A percentile compares a stretch with the other conserved stretches of the same genome.
These are phyloP conservation scores for Cichladusa arquata DNA, from an alignment of 2,113 vertebrate genomes.

Conservation along the genomic window DNA sequence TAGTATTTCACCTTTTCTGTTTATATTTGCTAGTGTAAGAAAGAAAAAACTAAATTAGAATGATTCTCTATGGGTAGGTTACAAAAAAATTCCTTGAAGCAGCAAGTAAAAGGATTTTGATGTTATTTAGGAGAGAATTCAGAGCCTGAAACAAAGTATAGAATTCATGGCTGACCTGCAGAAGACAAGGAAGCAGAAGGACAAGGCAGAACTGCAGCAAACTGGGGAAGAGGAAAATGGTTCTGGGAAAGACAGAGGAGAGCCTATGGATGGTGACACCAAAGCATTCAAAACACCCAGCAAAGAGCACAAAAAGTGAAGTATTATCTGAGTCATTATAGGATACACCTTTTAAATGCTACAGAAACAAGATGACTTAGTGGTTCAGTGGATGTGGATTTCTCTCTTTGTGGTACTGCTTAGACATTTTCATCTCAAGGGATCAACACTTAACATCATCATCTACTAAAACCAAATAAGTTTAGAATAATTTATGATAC, in stretches of 20 bases:
- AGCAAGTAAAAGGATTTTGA: background rate
- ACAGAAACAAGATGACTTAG: background rate
- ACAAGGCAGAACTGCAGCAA: conserved; percentile 73
- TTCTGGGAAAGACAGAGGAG: conserved; percentile 71
- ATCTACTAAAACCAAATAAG: background rate
- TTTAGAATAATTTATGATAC: background rate
- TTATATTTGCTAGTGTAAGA: background rate
- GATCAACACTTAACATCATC: background rate
- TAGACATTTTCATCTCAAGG: background rate
- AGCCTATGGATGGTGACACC: conserved; percentile 73
- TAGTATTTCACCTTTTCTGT: background rate
- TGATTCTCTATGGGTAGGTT: rapidly evolving
- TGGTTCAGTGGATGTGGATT: background rate
- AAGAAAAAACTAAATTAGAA: background rate
- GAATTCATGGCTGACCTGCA: conserved; percentile 95
- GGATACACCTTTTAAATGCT: background rate
- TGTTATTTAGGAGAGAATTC: conserved; percentile 86
- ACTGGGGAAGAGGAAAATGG: conserved; percentile 56
- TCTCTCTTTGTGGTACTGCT: background rate
- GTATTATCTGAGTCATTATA: background rate
- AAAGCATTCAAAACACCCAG: conserved; percentile 75
- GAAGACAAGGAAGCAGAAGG: conserved; percentile 78
- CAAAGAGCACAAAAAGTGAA: conserved; percentile 80
- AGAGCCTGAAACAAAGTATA: conserved; percentile 95
- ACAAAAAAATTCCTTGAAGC: background rate